Percentiles rank a stretch among this genome's conserved stretches.
phyloP scores from a whole-genome alignment of 2,113 vertebrate genomes.

The Chaenogobius annularis region DNA sequence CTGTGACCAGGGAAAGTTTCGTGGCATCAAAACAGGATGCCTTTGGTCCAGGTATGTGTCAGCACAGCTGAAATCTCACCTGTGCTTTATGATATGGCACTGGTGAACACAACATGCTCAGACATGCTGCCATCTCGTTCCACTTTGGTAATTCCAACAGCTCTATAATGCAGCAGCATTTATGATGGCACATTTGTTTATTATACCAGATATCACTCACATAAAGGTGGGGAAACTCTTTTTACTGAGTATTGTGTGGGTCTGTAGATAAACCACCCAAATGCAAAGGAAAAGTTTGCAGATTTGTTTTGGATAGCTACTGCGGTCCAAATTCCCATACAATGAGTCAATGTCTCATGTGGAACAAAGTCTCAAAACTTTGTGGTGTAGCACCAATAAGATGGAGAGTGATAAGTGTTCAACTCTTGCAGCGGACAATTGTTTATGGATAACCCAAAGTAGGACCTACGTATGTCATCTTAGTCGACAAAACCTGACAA shows the following conservation, averaged over 20 bases:
- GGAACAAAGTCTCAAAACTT: not conserved
- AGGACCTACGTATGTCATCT: not conserved
- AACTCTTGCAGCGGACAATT: not conserved
- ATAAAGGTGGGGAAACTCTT: not conserved
- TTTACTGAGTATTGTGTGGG: not conserved
- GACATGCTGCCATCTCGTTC: not conserved
- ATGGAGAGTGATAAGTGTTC: not conserved
- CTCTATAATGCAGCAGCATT: not conserved
- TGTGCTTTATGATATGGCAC: not conserved
- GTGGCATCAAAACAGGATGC: slow-evolving; percentile 54
- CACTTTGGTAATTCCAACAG: not conserved
- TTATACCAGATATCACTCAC: not conserved
- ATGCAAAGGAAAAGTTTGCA: not conserved
- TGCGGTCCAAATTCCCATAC: not conserved
- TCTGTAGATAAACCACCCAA: not conserved
- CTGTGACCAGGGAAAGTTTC: slow-evolving; percentile 62
- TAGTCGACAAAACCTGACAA: not conserved
- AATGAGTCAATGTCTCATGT: not conserved
- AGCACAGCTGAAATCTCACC: slow-evolving; percentile 26
- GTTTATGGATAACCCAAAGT: not conserved
- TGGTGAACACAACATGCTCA: slow-evolving; percentile 2
- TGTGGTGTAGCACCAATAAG: not conserved
- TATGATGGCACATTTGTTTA: not conserved
- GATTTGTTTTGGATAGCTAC: not conserved
- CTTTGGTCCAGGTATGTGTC: slow-evolving; percentile 56